Base-by-base conservation (phyloP, 2,113 vertebrate genomes). In the Xiphias gladius region DNA sequence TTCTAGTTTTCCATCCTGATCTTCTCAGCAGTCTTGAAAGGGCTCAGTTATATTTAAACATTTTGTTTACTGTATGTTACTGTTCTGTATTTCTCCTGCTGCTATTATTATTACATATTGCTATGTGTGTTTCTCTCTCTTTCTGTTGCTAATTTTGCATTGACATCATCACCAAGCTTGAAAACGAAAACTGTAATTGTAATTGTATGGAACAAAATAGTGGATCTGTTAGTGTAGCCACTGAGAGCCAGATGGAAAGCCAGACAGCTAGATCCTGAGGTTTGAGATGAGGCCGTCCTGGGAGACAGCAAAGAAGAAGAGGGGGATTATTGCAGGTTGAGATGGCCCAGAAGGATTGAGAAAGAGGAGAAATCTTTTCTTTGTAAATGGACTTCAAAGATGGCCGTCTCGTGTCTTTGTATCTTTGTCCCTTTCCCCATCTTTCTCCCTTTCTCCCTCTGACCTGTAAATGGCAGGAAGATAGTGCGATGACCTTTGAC, bases 351-450 rank as follows among this genome's bases (percentile, higher is more conserved):
- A 88, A 82, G 82, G 91, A 88, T 84, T 54, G 84, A 86, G 84
- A 54, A 76, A 24, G 86, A 75, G 73, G 82, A 83, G 81, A 91
- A 85, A 90, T 92, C 90, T 82, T 74, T 32, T 79, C 95, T 95
- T 95, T 95, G 95, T 96, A 96, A 95, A 92, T 83, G 87, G 76
- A 95, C 95, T 97, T 97, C 95, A 97, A 96, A 97, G 94, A 95
- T 95, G 94, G 88, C 90, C 78, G 91, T 93, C 94, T 93, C 80
- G 89, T 88, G 84, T 89, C 88, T 94, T 90, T 94, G 92, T 90
- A 76, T 76, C 80, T 79, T 83, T 71, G 77, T 80, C 73, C 43
- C 76, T 46, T 28, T 74, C 69, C 77, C 59, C 32, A 4, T 79
- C 73, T 35, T 59, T 26, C 72, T 19, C 35, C 0, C 57, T 61